A percentile compares a stretch with the other conserved stretches of the same genome.
Conservation (phyloP, 2,113 vertebrate genomes). For the Tachysurus vachellii region DNA sequence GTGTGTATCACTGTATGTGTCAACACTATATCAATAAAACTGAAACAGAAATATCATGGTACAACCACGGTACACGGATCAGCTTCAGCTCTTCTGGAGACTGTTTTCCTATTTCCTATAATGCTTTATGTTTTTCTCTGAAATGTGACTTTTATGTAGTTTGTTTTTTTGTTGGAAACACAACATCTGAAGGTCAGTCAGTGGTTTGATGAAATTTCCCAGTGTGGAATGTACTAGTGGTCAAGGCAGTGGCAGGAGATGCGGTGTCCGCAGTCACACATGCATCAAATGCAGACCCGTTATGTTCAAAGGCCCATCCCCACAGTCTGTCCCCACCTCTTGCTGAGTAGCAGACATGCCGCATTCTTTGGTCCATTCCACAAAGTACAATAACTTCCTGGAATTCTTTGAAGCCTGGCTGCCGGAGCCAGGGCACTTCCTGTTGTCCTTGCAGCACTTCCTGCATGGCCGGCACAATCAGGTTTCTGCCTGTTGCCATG, state of each 20-base stretch:
- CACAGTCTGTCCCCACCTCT: conserved; percentile 76
- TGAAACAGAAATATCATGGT: too few species aligned
- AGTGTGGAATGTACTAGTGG: conserved; percentile 54
- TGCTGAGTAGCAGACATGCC: conserved; percentile 86
- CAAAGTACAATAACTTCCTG: conserved; percentile 99
- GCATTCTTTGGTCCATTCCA: conserved; percentile 88
- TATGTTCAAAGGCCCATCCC: conserved; percentile 81
- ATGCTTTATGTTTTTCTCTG: too few species aligned
- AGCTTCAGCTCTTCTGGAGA: too few species aligned
- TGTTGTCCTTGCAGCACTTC: conserved; percentile 98
- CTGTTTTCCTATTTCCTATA: too few species aligned
- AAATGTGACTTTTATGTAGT: too few species aligned
- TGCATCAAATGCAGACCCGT: conserved; percentile 47
- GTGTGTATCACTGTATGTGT: too few species aligned
- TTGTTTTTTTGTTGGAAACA: not conserved
- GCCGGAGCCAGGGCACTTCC: conserved; percentile 97
- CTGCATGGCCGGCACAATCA: conserved; percentile 83
- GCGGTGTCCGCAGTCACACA: conserved; percentile 44
- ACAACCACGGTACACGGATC: too few species aligned
- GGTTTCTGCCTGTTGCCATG: conserved; percentile 83
- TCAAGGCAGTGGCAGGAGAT: not conserved
- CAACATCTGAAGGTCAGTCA: too few species aligned
- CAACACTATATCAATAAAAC: too few species aligned
- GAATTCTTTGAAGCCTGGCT: conserved; percentile 93
- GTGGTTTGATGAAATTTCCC: conserved; percentile 13